phyloP scores from a whole-genome alignment of 2,888 invertebrate genomes.

The Caenorhabditis sp. region DNA sequence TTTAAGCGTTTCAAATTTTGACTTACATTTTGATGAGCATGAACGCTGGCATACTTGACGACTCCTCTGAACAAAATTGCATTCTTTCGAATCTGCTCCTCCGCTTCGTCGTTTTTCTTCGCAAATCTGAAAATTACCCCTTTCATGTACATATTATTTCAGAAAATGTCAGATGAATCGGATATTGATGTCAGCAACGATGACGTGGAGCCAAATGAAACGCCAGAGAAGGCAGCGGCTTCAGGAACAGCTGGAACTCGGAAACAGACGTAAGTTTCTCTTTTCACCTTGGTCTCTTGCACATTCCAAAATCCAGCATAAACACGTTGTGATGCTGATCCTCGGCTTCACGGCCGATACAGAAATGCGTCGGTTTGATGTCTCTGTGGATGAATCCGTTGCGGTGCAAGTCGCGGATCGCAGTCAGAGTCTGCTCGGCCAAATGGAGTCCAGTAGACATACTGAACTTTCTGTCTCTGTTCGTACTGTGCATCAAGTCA shows the following conservation, averaged over 20 bases:
- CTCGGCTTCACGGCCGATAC: slow-evolving; percentile 49
- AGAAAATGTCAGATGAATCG: no score
- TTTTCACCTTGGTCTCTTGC: slow-evolving; percentile 54
- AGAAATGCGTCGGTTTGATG: slow-evolving; percentile 65
- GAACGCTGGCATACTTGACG: slow-evolving; percentile 56
- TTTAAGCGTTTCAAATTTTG: background rate
- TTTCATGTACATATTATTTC: background rate
- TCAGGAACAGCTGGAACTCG: no score
- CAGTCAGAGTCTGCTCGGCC: slow-evolving; percentile 58
- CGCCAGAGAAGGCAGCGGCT: no score
- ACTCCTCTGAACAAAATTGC: slow-evolving; percentile 61
- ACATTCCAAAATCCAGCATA: slow-evolving; percentile 62
- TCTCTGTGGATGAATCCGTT: slow-evolving; percentile 66
- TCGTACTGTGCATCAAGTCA: slow-evolving; percentile 46
- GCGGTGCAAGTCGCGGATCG: slow-evolving; percentile 63
- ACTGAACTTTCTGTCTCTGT: slow-evolving; percentile 48
- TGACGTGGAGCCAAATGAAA: no score
- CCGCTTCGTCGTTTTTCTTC: slow-evolving; percentile 50
- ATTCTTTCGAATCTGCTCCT: slow-evolving; percentile 55
- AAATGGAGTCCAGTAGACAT: slow-evolving; percentile 47
- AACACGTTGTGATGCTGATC: slow-evolving; percentile 48
- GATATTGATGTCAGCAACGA: no score
- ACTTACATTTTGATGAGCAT: slow-evolving; percentile 47
- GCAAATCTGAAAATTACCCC: slow-evolving; percentile 26
- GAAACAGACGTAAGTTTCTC: background rate